Conservation (phyloP, 2,888 invertebrate species). For the Griposia aprilina region DNA sequence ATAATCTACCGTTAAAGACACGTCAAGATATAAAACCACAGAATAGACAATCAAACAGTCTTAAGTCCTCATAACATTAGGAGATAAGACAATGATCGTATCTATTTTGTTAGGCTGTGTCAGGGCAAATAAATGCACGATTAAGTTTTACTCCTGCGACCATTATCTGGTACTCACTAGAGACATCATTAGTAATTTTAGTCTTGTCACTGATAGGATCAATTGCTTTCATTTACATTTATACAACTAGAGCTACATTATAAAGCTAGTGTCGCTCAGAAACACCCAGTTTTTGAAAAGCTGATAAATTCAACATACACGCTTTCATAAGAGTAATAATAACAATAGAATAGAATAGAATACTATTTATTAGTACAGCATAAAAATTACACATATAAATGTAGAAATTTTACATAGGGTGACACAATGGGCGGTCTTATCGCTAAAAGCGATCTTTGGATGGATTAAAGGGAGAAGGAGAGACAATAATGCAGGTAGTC, state of each 20-base stretch:
- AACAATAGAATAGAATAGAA: too few relatives aligned
- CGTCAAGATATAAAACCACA: constrained; percentile 40
- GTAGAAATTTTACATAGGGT: too few relatives aligned
- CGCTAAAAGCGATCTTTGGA: too few relatives aligned
- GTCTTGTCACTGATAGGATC: constrained; percentile 44
- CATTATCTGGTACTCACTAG: constrained; percentile 27
- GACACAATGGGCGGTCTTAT: too few relatives aligned
- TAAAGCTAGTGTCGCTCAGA: too few relatives aligned
- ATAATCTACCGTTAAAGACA: constrained; percentile 15
- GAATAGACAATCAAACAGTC: constrained; percentile 45
- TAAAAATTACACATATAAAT: too few relatives aligned
- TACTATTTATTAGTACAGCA: too few relatives aligned
- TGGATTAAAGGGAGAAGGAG: too few relatives aligned
- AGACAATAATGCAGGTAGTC: too few relatives aligned
- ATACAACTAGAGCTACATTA: not conserved
- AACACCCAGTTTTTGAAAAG: too few relatives aligned
- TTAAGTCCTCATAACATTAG: constrained; percentile 48
- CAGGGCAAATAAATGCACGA: constrained; percentile 47
- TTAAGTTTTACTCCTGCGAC: constrained; percentile 42
- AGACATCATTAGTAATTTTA: constrained; percentile 45
- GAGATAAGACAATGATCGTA: constrained; percentile 43
- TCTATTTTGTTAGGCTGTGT: constrained; percentile 51
- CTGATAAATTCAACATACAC: too few relatives aligned
- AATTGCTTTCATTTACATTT: constrained; percentile 42
- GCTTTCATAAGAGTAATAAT: too few relatives aligned